Evolutionary conservation across 1,140 invertebrate genomes (phyloP), one percentile per base, ranked within the genome.

Genomic region (Lycorma delicatula): DNA sequence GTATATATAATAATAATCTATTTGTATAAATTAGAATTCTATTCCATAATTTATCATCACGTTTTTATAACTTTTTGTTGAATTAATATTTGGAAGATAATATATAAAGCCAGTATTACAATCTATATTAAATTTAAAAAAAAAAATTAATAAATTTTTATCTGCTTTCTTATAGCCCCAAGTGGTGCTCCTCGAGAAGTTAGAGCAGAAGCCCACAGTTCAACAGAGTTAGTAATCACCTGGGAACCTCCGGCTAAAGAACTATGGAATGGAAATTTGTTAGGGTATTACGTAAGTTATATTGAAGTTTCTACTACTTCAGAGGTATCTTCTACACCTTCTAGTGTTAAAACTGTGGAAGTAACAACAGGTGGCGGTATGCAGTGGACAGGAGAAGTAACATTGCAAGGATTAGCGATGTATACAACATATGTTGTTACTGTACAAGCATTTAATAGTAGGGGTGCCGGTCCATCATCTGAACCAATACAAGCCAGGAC

Each of bases 281-380:
- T 91, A 1, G 93, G 93, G 16, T 97, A 96, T 71, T 92, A 96
- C 68, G 84, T 97, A 7, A 92, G 93, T 48, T 95, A 92, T 75
- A 86, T 88, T 71, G 84, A 75, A 60, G 71, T 56, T 5, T 36
- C 62, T 0, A 34, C 53, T n/a, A 26, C 54, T 18, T 9, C 46
- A 1, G 54, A 57, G 41, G 65, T 71, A 59, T 65, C 69, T 38
- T 66, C 69, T 59, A 25, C 54, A 7, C 67, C 69, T 26, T 67
- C 72, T 12, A 70, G 72, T 27, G 84, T 85, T 38, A 83, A 85
- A 66, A 86, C 84, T 7, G 84, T 87, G 0, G 84, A 87, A 68
- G 79, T 81, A 22, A 20, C 41, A 16, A 44, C 41, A 5, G 23
- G 41, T 22, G 41, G 41, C 68, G 80, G 62, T 68, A 64, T 75